Percentiles rank a stretch among this genome's conserved stretches.
These are phyloP conservation scores for Ceratina calcarata DNA, from an alignment of 1,140 invertebrate species.

Conservation along the genomic window DNA sequence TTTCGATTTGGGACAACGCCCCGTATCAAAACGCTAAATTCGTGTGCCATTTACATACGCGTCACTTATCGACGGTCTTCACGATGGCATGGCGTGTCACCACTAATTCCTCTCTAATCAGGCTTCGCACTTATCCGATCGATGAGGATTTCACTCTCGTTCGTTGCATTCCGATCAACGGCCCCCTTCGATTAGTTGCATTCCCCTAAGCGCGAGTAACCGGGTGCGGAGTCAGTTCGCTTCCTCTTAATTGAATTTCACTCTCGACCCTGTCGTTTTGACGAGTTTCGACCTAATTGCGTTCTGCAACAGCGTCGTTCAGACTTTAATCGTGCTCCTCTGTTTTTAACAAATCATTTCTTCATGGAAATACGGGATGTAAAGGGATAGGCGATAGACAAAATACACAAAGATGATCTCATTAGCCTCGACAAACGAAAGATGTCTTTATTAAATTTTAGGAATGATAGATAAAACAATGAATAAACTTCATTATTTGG, in stretches of 20 bases:
- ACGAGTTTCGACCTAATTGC: constrained; percentile 60
- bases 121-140: constrained; percentile 35
- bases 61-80: constrained; percentile 5
- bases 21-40: constrained; percentile 12
- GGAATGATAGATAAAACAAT: background rate
- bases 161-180: constrained; percentile 11
- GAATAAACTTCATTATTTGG: no score
- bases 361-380: background rate
- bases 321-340: background rate
- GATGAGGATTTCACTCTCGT: constrained; percentile 49
- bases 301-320: constrained; percentile 33
- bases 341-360: background rate
- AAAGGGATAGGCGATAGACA: no score
- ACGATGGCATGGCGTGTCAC: background rate
- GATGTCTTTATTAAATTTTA: background rate
- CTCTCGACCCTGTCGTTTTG: constrained; percentile 41
- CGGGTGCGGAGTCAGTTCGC: constrained; percentile 33
- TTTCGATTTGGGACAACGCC: background rate
- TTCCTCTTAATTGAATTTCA: constrained; percentile 59
- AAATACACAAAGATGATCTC: no score
- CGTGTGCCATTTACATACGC: background rate
- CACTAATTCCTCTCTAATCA: constrained; percentile 45
- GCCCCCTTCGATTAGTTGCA: constrained; percentile 5
- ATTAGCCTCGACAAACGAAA: no score
- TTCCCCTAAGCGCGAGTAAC: background rate